phyloP scores from a whole-genome alignment of 1,140 invertebrate genomes.

The Lucilia sericata region DNA sequence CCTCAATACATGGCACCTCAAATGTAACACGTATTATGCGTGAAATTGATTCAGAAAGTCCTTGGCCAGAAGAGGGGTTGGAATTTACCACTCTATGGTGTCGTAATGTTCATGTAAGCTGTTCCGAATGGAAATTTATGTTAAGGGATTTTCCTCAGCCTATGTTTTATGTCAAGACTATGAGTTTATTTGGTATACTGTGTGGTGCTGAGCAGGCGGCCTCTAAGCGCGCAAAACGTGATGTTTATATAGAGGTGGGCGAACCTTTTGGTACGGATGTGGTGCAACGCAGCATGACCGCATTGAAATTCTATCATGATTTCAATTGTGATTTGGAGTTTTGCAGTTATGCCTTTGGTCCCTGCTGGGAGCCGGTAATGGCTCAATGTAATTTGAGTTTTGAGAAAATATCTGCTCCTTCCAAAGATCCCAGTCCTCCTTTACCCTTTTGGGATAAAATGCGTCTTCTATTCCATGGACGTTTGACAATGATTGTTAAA shows the following conservation, averaged over 20 bases:
- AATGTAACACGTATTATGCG: conserved; percentile 80
- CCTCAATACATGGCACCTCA: conserved; percentile 84
- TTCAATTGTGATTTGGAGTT: conserved; percentile 93
- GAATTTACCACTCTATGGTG: conserved; percentile 96
- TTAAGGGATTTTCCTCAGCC: conserved; percentile 97
- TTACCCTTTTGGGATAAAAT: conserved; percentile 99
- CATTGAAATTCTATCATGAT: conserved; percentile 98
- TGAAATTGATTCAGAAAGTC: conserved; percentile 86
- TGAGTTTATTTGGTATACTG: conserved; percentile 90
- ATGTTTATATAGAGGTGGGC: conserved; percentile 79
- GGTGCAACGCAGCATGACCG: conserved; percentile 89
- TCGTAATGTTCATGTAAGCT: conserved; percentile 83
- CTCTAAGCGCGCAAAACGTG: conserved; percentile 80
- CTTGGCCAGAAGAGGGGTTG: conserved; percentile 90
- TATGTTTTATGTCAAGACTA: conserved; percentile 83
- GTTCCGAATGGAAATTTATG: conserved; percentile 86
- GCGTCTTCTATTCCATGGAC: conserved; percentile 90
- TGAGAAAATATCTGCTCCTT: conserved; percentile 87
- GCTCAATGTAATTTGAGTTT: conserved; percentile 95
- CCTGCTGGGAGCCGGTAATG: conserved; percentile 98
- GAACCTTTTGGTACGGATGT: conserved; percentile 80
- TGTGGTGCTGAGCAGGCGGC: conserved; percentile 91
- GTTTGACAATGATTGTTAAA: conserved; percentile 87
- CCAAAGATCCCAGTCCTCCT: conserved; percentile 92
- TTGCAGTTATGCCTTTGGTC: conserved; percentile 93